Evolutionary conservation across 2,113 vertebrate genomes (phyloP).

Genomic region (Zapus hudsonius): DNA sequence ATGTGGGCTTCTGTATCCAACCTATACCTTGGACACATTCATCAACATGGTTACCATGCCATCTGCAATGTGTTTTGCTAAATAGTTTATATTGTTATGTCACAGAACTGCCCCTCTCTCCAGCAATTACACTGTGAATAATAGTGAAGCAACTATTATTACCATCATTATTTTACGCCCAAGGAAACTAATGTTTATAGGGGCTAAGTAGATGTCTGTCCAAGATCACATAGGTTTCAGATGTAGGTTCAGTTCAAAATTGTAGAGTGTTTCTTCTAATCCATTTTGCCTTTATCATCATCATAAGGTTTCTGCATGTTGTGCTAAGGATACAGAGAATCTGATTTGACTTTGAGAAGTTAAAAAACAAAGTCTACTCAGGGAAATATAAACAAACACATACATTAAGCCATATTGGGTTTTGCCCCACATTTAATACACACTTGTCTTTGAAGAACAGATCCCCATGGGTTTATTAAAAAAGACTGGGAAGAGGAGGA

Average conservation of each 20-base stretch:
- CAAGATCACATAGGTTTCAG: not conserved
- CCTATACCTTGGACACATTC: not conserved
- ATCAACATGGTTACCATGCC: not conserved
- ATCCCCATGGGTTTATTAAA: slow-evolving; percentile 79
- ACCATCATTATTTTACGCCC: slow-evolving; percentile 1
- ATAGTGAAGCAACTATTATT: not conserved
- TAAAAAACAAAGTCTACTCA: slow-evolving; percentile 36
- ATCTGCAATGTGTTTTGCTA: not conserved
- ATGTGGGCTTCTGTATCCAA: slow-evolving; percentile 37
- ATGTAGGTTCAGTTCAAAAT: not conserved
- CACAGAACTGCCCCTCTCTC: not conserved
- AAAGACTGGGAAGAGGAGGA: slow-evolving; percentile 80
- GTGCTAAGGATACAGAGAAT: not conserved
- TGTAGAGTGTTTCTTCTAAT: not conserved
- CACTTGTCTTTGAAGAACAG: slow-evolving; percentile 51
- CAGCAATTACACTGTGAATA: not conserved
- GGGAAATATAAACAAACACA: slow-evolving; percentile 34
- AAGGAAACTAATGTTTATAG: not conserved
- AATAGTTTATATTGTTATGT: not conserved
- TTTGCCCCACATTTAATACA: slow-evolving; percentile 7
- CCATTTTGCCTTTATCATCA: not conserved
- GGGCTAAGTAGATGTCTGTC: not conserved
- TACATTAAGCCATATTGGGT: not conserved
- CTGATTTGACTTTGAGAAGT: slow-evolving; percentile 40
- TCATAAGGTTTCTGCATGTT: slow-evolving; percentile 9